phyloP scores from a whole-genome alignment of 2,888 invertebrate genomes.

The Xestia c-nigrum region DNA sequence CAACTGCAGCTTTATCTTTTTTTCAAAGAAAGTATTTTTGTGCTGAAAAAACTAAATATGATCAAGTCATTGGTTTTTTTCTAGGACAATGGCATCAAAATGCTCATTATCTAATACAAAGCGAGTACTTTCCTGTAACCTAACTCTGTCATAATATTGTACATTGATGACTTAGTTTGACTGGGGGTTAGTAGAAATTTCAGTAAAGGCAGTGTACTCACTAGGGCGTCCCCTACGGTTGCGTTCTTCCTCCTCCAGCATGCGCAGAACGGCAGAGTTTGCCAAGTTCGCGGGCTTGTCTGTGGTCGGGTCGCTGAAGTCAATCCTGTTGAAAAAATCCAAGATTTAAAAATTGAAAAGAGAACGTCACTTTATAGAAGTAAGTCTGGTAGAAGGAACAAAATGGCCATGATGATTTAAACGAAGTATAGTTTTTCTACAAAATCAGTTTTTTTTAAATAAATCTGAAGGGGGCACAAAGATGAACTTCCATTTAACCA shows the following conservation, averaged over 20 bases:
- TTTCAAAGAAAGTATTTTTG: not conserved
- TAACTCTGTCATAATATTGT: not conserved
- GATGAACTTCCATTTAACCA: not conserved
- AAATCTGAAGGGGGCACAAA: not conserved
- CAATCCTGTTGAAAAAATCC: slow-evolving; percentile 91
- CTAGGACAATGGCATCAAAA: too few relatives aligned
- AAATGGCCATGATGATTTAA: not conserved
- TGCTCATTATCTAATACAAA: too few relatives aligned
- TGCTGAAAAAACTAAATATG: not conserved
- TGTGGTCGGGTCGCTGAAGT: slow-evolving; percentile 93
- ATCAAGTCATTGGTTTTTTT: not conserved
- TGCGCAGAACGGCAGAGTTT: slow-evolving; percentile 95
- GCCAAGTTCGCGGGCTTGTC: slow-evolving; percentile 95
- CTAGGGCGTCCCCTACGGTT: slow-evolving; percentile 92
- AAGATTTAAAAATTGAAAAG: not conserved
- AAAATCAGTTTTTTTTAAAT: not conserved
- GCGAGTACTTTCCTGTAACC: not conserved
- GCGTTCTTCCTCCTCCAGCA: slow-evolving; percentile 96
- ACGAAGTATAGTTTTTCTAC: not conserved
- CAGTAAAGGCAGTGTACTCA: slow-evolving; percentile 80
- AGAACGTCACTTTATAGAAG: not conserved
- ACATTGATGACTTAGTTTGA: slow-evolving; percentile 1
- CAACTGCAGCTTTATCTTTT: not conserved
- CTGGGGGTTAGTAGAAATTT: slow-evolving; percentile 2
- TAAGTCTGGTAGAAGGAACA: not conserved